Base-by-base conservation (phyloP, 2,797 vertebrate species). In the Neomorphus geoffroyi region DNA sequence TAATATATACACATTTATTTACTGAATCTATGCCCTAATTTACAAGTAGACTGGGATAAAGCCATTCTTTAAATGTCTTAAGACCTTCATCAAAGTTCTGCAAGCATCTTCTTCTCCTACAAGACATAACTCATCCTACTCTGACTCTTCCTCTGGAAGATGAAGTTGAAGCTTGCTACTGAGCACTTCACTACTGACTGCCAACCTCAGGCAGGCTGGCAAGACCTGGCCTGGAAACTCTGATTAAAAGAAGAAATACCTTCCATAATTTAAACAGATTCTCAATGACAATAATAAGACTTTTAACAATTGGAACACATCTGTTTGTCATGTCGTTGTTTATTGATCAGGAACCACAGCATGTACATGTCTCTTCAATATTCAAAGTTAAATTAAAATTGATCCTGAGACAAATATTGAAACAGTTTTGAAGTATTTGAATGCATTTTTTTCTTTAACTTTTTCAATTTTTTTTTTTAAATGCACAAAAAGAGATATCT, bases 361-460 rank as follows among this genome's bases (percentile, higher is more conserved):
- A 86, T 77, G 88, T 73, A 86, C 22, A 51, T 74, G 70, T 27
- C 27, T 72, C 69, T 94, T 74, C 82, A 61, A 39, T 62, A 89
- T 94, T 88, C 78, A 86, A 66, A 65, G 75, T 92, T 93, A 89
- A 94, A 91, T 90, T 95, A 89, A 93, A 95, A 86, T 80, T 45
- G 43, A 54, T 90, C 56, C 79, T 83, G 86, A 93, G 93, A 91
- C 57, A 94, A 97, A 90, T 6, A 80, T 33, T 48, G 60, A 96
- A 88, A 65, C 0, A 33, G 91, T 93, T 92, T 62, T 79, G 6
- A 85, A 92, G 56, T 61, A 88, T 95, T 67, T 71, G 4, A 90
- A 95, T 77, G 37, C 21, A 22, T 78, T 94, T 84, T 84, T 96
- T 62, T 60, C 30, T 80, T 92, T 74, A 81, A 8, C 4, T 22